Evolutionary conservation across 1,140 invertebrate genomes (phyloP).

Genomic region (Eupeodes corollae): DNA sequence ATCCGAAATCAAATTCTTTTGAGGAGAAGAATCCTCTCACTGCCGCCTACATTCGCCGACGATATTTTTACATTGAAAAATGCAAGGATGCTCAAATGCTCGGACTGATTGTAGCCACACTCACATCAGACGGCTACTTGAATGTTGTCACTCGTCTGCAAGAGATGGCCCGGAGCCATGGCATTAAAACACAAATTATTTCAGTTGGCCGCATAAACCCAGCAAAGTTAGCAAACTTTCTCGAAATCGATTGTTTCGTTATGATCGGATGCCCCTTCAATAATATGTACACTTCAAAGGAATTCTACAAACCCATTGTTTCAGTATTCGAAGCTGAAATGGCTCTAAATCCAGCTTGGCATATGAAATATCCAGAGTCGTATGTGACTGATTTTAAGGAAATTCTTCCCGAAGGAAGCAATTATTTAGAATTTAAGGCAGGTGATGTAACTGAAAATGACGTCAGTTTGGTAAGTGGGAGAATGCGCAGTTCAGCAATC

Average conservation of each 20-base stretch:
- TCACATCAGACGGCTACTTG: slow-evolving; percentile 70
- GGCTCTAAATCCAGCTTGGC: slow-evolving; percentile 56
- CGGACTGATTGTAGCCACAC: slow-evolving; percentile 79
- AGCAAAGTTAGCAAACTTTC: slow-evolving; percentile 78
- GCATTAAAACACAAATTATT: slow-evolving; percentile 82
- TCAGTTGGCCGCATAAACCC: slow-evolving; percentile 86
- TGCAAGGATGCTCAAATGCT: slow-evolving; percentile 77
- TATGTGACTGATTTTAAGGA: slow-evolving; percentile 69
- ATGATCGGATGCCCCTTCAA: slow-evolving; percentile 84
- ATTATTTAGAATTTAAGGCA: slow-evolving; percentile 43
- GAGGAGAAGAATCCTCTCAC: slow-evolving; percentile 25
- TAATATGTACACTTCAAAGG: slow-evolving; percentile 67
- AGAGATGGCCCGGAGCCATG: slow-evolving; percentile 53
- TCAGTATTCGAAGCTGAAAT: slow-evolving; percentile 89
- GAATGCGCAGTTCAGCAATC: slow-evolving; percentile 40
- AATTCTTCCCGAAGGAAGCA: slow-evolving; percentile 52
- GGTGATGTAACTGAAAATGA: slow-evolving; percentile 43
- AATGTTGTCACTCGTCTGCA: slow-evolving; percentile 66
- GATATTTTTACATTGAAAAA: slow-evolving; percentile 75
- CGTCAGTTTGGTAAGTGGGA: slow-evolving; percentile 58
- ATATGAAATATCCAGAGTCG: slow-evolving; percentile 46
- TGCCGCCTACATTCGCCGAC: slow-evolving; percentile 55
- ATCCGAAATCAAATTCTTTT: slow-evolving; percentile 13
- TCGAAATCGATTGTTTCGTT: slow-evolving; percentile 80
- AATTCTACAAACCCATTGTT: slow-evolving; percentile 80